phyloP scores from a whole-genome alignment of 64 coral and sea anemone genomes.

The Hydrozoanthus tunicans region DNA sequence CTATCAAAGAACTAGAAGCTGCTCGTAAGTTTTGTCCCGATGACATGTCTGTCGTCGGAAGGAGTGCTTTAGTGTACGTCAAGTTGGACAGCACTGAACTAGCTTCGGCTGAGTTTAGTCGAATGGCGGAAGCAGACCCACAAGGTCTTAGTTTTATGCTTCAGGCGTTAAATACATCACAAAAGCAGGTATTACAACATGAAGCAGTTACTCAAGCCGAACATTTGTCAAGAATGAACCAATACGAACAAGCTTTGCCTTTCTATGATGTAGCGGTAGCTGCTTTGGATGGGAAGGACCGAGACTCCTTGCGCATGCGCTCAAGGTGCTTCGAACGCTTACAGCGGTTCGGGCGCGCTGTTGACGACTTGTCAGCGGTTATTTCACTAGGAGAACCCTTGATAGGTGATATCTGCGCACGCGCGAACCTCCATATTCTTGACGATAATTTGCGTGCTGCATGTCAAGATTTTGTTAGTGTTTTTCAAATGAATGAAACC shows the following conservation, averaged over 20 bases:
- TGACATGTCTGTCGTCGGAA: constrained; percentile 69
- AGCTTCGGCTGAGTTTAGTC: constrained; percentile 58
- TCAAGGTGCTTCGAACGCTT: constrained; percentile 77
- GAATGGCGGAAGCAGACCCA: constrained; percentile 48
- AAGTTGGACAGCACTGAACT: constrained; percentile 67
- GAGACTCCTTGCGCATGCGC: constrained; percentile 80
- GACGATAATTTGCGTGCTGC: constrained; percentile 63
- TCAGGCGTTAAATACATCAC: constrained; percentile 60
- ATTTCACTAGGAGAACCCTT: constrained; percentile 57
- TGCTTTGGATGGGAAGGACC: constrained; percentile 50
- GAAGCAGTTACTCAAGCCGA: constrained; percentile 52
- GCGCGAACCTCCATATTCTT: constrained; percentile 66
- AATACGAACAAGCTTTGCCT: constrained; percentile 65
- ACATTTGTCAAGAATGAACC: constrained; percentile 28
- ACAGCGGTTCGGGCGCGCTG: constrained; percentile 29
- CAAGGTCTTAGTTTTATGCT: constrained; percentile 61
- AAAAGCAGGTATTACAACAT: constrained; percentile 53
- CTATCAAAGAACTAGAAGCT: constrained; percentile 70
- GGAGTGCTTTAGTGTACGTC: constrained; percentile 72
- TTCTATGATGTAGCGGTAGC: constrained; percentile 58
- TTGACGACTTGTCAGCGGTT: constrained; percentile 77
- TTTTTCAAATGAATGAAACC: constrained; percentile 72
- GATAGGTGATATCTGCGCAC: constrained; percentile 65
- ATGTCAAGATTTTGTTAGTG: constrained; percentile 62
- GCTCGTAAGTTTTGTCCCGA: constrained; percentile 51